Evolutionary conservation across 2,888 invertebrate species (phyloP), one percentile per base, ranked within the genome.

Genomic region (Napeogenes inachia): DNA sequence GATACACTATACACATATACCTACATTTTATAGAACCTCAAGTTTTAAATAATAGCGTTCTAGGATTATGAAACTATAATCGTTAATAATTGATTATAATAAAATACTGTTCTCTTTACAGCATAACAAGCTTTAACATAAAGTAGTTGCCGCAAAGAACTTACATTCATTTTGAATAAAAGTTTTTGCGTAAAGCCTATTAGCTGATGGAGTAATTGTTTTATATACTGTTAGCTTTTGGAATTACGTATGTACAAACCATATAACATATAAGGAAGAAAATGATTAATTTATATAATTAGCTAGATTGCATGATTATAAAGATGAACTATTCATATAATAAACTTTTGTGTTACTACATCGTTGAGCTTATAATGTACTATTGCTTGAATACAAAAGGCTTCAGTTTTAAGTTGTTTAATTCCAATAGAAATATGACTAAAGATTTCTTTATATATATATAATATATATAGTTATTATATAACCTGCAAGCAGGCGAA

Each of bases 401-500:
- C 66, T 66, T 64, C 62, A 66, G 56, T 58, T 60, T 64, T 60
- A 65, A 62, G 60, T 59, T 67, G 60, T 59, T 61, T 62, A 58
- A 56, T 65, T 67, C 60, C 60, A 33, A 61, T 59, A 65, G 62
- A 60, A 65, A 65, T 65, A 65, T 54, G 62, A 56, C 60, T 65
- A 66, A 60, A 61, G 56, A 54, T 61, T 61, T 67, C 62, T 67
- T 65, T 65, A 65, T 62, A 65, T 62, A 65, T 62, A 67, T 65
- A 67, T 69, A 59, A 38, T 38, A 38, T 42, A 42, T 42, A 42
- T 50, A 50, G 50, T 50, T 50, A 50, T 50, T 21, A 30, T 50
- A 50, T 59, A 60, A 68, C 68, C 64, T 61, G 61, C 63, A 71
- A 73, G 75, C 76, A 73, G 73, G 69, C 73, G 73, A 75, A 71